Percentiles rank a stretch among this genome's conserved stretches.
Evolutionary conservation across 2,888 invertebrate species (phyloP).

Genomic region (Pristionchus arcanus): DNA sequence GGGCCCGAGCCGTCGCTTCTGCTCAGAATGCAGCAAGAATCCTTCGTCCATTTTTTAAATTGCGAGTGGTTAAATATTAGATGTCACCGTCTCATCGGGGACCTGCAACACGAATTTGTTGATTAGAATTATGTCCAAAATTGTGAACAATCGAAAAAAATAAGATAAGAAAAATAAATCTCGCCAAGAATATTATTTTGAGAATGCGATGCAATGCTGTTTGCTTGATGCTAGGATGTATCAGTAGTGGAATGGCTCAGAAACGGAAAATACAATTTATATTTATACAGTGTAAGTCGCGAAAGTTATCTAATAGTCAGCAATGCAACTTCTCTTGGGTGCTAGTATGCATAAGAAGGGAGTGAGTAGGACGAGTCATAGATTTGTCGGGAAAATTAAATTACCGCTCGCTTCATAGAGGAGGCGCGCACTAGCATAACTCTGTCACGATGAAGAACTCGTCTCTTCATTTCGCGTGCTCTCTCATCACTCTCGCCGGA

Average conservation of each 20-base stretch:
- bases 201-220: too few relatives aligned
- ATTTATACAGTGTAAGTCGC: too few relatives aligned
- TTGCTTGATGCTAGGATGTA: too few relatives aligned
- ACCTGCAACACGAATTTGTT: too few relatives aligned
- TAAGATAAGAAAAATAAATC: too few relatives aligned
- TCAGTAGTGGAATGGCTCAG: too few relatives aligned
- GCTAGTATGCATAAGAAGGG: not conserved
- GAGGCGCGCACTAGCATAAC: not conserved
- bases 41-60: slow-evolving; percentile 41
- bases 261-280: too few relatives aligned
- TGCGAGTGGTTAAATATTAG: not conserved
- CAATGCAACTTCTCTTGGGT: too few relatives aligned
- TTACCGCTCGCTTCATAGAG: not conserved
- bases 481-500: not conserved
- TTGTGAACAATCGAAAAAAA: not conserved
- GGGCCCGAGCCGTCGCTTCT: slow-evolving; percentile 56
- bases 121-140: not conserved
- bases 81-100: not conserved
- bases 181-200: too few relatives aligned
- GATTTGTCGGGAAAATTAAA: not conserved
- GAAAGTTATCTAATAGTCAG: too few relatives aligned
- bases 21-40: slow-evolving; percentile 53
- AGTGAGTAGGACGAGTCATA: slow-evolving; percentile 3
- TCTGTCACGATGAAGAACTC: not conserved
- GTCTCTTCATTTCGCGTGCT: not conserved